Percentiles rank a stretch among this genome's conserved stretches.
Evolutionary conservation across 2,113 vertebrate genomes (phyloP).

Genomic region (Pseudonaja textilis): DNA sequence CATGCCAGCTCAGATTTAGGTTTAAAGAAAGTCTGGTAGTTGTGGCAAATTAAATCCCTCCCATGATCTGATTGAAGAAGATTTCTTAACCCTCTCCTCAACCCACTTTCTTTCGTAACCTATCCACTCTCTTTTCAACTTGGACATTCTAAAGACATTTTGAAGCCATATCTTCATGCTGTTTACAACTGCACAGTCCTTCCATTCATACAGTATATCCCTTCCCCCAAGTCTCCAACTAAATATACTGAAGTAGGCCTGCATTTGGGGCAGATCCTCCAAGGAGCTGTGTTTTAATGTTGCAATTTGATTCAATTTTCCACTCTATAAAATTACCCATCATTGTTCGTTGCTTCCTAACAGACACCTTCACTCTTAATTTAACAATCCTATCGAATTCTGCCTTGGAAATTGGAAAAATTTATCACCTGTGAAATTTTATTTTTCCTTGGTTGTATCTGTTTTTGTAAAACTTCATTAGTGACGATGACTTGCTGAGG

Average conservation of each 20-base stretch:
- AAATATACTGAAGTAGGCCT: constrained; percentile 57
- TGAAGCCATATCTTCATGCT: background rate
- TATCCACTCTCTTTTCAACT: background rate
- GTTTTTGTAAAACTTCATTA: constrained; percentile 90
- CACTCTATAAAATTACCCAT: constrained; percentile 96
- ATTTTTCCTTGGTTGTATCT: constrained; percentile 88
- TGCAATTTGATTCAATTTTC: constrained; percentile 98
- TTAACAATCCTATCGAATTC: constrained; percentile 92
- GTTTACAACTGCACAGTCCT: background rate
- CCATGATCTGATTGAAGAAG: background rate
- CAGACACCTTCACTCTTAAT: constrained; percentile 91
- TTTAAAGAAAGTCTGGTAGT: background rate
- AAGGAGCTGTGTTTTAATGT: constrained; percentile 86
- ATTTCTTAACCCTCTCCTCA: background rate
- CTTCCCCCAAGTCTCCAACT: constrained; percentile 41
- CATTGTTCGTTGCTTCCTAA: constrained; percentile 82
- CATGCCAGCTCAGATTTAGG: background rate
- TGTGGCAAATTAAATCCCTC: background rate
- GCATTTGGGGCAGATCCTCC: constrained; percentile 69
- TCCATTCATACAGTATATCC: constrained; percentile 5
- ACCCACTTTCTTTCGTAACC: background rate
- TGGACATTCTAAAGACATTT: background rate
- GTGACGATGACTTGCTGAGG: constrained; percentile 85
- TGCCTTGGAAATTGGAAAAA: constrained; percentile 91
- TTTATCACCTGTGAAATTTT: constrained; percentile 97